Evolutionary conservation across 2,113 vertebrate genomes (phyloP), one percentile per base, ranked within the genome.

Genomic region (Pseudopodoces humilis): DNA sequence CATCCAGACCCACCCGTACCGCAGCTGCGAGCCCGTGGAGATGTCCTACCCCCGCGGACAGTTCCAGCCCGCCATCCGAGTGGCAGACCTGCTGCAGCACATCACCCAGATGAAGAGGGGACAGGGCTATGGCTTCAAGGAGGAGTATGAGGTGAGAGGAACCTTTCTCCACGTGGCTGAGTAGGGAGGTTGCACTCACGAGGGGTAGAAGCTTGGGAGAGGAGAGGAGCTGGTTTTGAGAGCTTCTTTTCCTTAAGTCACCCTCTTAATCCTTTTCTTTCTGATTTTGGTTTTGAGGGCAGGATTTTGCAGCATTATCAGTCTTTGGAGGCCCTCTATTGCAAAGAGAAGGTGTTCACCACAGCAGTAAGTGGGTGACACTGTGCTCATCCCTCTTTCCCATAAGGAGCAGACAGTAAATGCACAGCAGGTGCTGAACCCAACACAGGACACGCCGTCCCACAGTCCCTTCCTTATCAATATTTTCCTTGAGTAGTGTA

Each of bases 31-130:
- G 97, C 99, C 99, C 0, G 98, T 99, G 97, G 99, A 99, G 96
- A 98, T 99, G 98, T 99, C 99, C 96, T 99, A 99, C 94, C 98
- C 99, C 70, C 97, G 99, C 5, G 99, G 99, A 8, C 99, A 99
- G 98, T 98, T 99, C 95, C 99, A 99, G 95, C 99, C 99, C 0
- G 99, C 99, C 79, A 99, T 99, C 92, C 98, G 99, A 10, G 99
- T 99, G 49, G 99, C 99, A 1, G 99, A 99, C 97, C 98, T 99
- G 64, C 98, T 99, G n/a, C 99, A 99, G 84, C 99, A 99, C 98
- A 99, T 99, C 98, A 99, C 99, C 30, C 99, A 99, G 98, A 99
- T 99, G 99, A 99, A 99, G 93, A 98, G 99, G 95, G 99, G 99
- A 55, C 99, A 99, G 96, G 99, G 99, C 80, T 99, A 99, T 2